phyloP scores from a whole-genome alignment of 2,113 vertebrate genomes.

The Sylvilagus bachmani region DNA sequence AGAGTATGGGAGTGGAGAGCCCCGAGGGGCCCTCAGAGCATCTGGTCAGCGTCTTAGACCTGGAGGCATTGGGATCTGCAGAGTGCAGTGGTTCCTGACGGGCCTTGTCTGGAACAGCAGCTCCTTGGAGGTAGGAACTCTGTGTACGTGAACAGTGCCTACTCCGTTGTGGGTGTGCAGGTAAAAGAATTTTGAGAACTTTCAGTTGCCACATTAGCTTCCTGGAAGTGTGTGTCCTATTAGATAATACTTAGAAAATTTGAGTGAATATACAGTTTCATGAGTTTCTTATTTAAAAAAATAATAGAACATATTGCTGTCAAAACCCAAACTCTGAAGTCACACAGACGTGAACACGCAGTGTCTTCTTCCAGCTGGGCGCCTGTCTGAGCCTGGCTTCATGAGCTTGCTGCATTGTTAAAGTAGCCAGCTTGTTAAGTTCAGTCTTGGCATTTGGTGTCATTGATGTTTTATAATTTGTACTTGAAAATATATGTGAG shows the following conservation, averaged over 20 bases:
- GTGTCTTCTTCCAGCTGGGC: background rate
- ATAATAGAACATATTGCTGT: background rate
- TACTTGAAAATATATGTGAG: background rate
- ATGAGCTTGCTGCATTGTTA: background rate
- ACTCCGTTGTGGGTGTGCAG: too few species aligned
- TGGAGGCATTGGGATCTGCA: background rate
- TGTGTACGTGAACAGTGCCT: too few species aligned
- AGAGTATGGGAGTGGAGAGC: background rate
- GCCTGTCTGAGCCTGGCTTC: background rate
- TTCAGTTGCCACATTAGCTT: background rate
- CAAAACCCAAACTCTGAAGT: background rate
- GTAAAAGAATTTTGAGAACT: constrained; percentile 20
- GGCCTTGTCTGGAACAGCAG: background rate
- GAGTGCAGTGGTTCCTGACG: background rate
- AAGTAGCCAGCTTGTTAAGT: background rate
- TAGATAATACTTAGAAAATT: background rate
- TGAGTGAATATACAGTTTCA: background rate
- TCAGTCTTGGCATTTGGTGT: background rate
- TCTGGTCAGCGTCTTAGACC: background rate
- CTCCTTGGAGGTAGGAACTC: background rate
- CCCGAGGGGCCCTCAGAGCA: too few species aligned
- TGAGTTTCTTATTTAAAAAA: constrained; percentile 43
- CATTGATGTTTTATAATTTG: background rate
- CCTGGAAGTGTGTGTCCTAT: too few species aligned
- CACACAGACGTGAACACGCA: background rate